Percentiles rank a stretch among this genome's conserved stretches.
Conservation (phyloP, 2,888 invertebrate genomes). For the Pachydiplax longipennis region DNA sequence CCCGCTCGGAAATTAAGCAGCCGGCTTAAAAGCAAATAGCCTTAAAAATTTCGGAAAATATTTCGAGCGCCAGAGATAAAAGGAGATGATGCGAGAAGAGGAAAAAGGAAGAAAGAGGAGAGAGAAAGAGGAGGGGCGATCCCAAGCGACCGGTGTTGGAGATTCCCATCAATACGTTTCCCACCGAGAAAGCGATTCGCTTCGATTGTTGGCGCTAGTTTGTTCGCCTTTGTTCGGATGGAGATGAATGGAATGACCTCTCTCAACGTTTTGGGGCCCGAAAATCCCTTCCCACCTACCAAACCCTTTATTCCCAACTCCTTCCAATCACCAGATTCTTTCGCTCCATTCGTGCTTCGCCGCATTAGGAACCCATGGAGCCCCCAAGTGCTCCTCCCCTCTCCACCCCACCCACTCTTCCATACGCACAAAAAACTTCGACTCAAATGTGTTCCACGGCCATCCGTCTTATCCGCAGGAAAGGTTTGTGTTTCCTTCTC, state of each 20-base stretch:
- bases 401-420: not conserved
- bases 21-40: not conserved
- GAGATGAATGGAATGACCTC: constrained; percentile 47
- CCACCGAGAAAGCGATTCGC: constrained; percentile 16
- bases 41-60: not conserved
- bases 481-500: not conserved
- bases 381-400: not conserved
- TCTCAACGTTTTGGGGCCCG: not conserved
- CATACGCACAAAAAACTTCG: not conserved
- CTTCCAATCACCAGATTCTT: not conserved
- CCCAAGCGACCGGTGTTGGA: constrained; percentile 33
- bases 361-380: not conserved
- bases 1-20: constrained; percentile 18
- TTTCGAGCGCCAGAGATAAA: constrained; percentile 22
- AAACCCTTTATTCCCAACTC: not conserved
- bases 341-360: not conserved
- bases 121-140: constrained; percentile 50
- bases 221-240: constrained; percentile 47
- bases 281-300: not conserved
- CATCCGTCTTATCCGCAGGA: constrained; percentile 37
- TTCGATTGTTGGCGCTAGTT: constrained; percentile 46
- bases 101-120: constrained; percentile 49
- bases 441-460: constrained; percentile 21
- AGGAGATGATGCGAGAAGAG: constrained; percentile 48
- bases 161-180: constrained; percentile 27